A percentile compares a stretch with the other conserved stretches of the same genome.
phyloP scores from a whole-genome alignment of 2,797 vertebrate genomes.

The Rhincodon typus region DNA sequence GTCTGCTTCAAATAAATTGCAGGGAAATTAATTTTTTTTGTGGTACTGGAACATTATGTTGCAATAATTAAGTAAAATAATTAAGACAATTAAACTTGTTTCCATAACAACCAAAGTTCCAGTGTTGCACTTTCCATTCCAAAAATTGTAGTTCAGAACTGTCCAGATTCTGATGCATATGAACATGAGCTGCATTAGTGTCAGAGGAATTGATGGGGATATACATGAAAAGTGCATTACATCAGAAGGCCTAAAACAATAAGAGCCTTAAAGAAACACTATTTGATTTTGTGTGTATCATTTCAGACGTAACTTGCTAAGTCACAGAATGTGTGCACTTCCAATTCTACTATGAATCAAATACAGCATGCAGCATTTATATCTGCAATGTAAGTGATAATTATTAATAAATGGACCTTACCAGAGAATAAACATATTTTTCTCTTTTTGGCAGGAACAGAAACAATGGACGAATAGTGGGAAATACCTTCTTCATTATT shows the following conservation, averaged over 20 bases:
- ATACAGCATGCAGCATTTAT: neutral
- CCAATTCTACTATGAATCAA: neutral
- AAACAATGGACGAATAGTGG: neutral
- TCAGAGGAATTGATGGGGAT: neutral
- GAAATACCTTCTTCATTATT: neutral
- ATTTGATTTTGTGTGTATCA: neutral
- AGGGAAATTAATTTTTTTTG: constrained; percentile 19
- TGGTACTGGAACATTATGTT: neutral
- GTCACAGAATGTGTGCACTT: neutral
- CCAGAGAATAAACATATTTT: neutral
- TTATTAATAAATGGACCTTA: neutral
- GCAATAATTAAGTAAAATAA: constrained; percentile 3
- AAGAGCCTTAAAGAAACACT: neutral
- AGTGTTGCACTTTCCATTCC: neutral
- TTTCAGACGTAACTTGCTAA: neutral
- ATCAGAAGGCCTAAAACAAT: neutral
- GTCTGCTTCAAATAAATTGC: neutral
- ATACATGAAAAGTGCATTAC: neutral
- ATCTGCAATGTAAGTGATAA: neutral
- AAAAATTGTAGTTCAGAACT: neutral
- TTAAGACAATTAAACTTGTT: neutral
- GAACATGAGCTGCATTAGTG: too few relatives aligned
- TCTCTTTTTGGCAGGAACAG: neutral
- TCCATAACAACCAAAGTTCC: neutral
- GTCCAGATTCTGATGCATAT: neutral